Conservation (phyloP, 2,888 invertebrate genomes). For the Ceraclea dissimilis region DNA sequence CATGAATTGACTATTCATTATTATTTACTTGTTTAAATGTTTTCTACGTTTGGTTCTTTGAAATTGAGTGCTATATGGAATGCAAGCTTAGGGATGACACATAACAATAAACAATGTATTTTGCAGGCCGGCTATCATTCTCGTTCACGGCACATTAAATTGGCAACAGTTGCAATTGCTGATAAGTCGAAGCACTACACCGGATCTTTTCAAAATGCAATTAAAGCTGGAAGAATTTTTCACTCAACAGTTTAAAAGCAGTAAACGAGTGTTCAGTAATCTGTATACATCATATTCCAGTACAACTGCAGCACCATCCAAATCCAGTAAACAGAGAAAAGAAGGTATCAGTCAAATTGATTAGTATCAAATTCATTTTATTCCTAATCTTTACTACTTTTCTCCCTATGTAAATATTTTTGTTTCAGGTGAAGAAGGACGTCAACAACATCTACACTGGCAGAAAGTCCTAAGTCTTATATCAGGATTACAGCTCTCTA, state of each 20-base stretch:
- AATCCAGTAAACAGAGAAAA: conserved; percentile 26
- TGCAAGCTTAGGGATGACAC: too few relatives aligned
- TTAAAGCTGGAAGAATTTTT: conserved; percentile 96
- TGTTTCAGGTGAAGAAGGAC: conserved; percentile 44
- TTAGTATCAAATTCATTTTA: conserved; percentile 10
- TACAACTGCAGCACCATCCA: conserved; percentile 25
- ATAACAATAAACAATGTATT: too few relatives aligned
- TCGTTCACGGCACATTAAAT: conserved; percentile 83
- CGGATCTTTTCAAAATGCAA: conserved; percentile 94
- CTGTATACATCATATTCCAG: conserved; percentile 38
- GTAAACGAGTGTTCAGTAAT: conserved; percentile 82
- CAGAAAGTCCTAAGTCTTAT: conserved; percentile 79
- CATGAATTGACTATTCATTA: too few relatives aligned
- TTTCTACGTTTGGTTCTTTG: too few relatives aligned
- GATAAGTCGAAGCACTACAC: conserved; percentile 94
- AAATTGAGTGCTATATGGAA: too few relatives aligned
- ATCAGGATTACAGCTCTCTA: conserved; percentile 71
- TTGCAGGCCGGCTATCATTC: conserved; percentile 84
- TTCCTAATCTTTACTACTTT: background rate
- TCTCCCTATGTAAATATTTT: background rate
- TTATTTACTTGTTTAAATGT: too few relatives aligned
- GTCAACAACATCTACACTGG: conserved; percentile 94
- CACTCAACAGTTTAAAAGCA: conserved; percentile 93
- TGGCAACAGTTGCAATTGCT: conserved; percentile 96
- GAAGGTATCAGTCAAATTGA: conserved; percentile 20